A percentile compares a stretch with the other conserved stretches of the same genome.
Evolutionary conservation across 2,113 vertebrate genomes (phyloP).

Genomic region (Promerops cafer): DNA sequence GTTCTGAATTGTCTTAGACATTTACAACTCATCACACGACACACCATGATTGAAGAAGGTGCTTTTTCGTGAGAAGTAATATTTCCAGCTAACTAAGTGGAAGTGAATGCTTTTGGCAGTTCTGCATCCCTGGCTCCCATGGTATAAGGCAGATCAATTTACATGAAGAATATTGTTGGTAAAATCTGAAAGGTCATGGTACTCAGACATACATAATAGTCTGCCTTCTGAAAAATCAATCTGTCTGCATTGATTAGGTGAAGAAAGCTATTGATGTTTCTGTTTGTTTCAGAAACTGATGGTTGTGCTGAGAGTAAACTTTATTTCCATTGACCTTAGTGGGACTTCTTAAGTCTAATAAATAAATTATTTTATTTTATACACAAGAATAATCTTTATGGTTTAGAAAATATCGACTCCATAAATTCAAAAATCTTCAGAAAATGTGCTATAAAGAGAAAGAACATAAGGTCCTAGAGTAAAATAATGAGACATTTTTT

Average conservation of each 20-base stretch:
- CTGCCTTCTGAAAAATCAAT: constrained; percentile 30
- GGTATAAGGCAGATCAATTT: neutral
- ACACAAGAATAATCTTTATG: neutral
- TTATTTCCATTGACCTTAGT: neutral
- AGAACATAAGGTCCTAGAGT: neutral
- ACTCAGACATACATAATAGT: neutral
- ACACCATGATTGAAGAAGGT: neutral
- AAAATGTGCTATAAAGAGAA: neutral
- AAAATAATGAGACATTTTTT: neutral
- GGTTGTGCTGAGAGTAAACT: neutral
- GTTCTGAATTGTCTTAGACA: neutral
- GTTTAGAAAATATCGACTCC: neutral
- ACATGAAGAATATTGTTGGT: constrained; percentile 23
- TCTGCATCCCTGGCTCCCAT: neutral
- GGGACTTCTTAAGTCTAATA: neutral
- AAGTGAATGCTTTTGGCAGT: neutral
- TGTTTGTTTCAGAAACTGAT: neutral
- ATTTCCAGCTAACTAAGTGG: neutral
- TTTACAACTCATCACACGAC: neutral
- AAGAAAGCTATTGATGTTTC: neutral
- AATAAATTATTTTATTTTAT: neutral
- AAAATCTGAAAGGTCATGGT: constrained; percentile 17
- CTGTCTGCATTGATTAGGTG: neutral
- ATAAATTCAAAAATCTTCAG: neutral
- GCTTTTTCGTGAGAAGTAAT: neutral